Evolutionary conservation across 92 coral and sea anemone species (phyloP).

Genomic region (Phenganax marumi): DNA sequence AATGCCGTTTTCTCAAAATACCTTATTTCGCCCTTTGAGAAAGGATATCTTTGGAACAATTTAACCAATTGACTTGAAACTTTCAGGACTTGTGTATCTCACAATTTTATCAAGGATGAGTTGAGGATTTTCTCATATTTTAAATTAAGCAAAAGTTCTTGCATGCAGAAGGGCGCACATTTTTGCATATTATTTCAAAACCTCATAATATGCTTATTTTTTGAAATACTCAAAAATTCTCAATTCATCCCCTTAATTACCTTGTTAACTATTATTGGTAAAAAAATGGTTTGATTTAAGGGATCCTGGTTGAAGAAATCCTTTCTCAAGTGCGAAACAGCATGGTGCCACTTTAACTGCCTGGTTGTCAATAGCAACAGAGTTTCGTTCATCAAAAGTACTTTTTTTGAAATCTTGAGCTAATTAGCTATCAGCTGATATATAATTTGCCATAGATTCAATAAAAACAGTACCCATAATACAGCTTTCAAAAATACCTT

Average conservation of each 20-base stretch:
- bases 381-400: too few relatives aligned
- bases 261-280: neutral
- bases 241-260: slow-evolving; percentile 4
- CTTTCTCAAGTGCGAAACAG: neutral
- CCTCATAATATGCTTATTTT: neutral
- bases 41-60: slow-evolving; percentile 23
- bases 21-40: neutral
- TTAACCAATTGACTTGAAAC: neutral
- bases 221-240: neutral
- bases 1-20: slow-evolving; percentile 25
- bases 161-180: neutral
- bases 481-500: neutral
- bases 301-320: slow-evolving; percentile 27
- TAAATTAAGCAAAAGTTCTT: neutral
- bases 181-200: neutral
- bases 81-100: slow-evolving; percentile 14
- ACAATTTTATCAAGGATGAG: slow-evolving; percentile 7
- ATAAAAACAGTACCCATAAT: neutral
- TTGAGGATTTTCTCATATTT: slow-evolving; percentile 4
- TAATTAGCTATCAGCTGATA: slow-evolving; percentile 39
- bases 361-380: too few relatives aligned
- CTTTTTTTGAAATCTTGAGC: slow-evolving; percentile 24
- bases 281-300: slow-evolving; percentile 31
- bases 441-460: slow-evolving; percentile 25
- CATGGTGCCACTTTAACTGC: slow-evolving; percentile 35